Evolutionary conservation across 2,888 invertebrate species (phyloP), one percentile per base, ranked within the genome.

Genomic region (Clepsis dumicolana): DNA sequence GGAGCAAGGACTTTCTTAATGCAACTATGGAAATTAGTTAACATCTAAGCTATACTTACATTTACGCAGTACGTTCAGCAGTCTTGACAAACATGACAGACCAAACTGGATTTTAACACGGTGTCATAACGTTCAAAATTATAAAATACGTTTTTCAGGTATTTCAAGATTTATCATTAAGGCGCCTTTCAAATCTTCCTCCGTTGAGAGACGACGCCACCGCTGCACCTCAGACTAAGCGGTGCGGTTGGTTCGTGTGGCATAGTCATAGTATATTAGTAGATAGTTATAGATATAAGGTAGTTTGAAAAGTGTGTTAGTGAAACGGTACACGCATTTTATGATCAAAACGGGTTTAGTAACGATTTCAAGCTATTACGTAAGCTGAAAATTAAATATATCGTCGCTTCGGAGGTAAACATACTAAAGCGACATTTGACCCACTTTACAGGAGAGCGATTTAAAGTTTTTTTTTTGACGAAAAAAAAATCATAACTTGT

Each of bases 1-100:
- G 29, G 64, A 64, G 44, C 41, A 54, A 53, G 64, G 21, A 10
- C 0, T 44, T 64, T 44, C 64, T 64, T 64, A 64, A 64, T 56
- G 54, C 56, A 56, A 44, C 64, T 56, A 56, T 64, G 32, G 64
- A 54, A 64, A 64, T 64, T 64, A 48, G 56, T 24, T 29, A 32
- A 64, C 56, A 48, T 56, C 56, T 48, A 54, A 41, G 54, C 64
- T 54, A 29, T 41, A 12, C 44, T 18, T 64, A 64, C 4, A 56
- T 62, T 53, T 38, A 12, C 44, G 44, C 8, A 32, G 56, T 21
- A 48, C 60, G 14, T 48, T 29, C 12, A 18, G n/a, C 21, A 48
- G 48, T 18, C 12, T 48, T 21, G 3, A 44, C 18, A 18, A 21
- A 48, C 48, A 12, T 21, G 48, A 48, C 21, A 21, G 48, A 48